Percentiles rank a stretch among this genome's conserved stretches.
phyloP scores from a whole-genome alignment of 2,113 vertebrate species.

The Campylomormyrus numenius region DNA sequence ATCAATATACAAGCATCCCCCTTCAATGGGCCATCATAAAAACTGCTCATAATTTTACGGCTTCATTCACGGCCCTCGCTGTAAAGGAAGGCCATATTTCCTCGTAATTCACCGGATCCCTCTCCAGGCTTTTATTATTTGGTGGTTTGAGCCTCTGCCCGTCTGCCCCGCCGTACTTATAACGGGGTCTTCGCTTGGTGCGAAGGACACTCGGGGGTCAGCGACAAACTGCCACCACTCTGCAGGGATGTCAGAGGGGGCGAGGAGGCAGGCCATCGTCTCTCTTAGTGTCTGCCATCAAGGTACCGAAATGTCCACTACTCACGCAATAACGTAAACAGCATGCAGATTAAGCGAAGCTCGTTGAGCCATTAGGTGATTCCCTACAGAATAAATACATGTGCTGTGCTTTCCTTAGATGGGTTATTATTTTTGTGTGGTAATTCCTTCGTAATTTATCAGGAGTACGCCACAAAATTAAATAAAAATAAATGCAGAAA shows the following conservation, averaged over 20 bases:
- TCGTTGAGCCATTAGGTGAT: neutral
- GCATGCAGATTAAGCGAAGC: neutral
- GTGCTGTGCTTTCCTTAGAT: neutral
- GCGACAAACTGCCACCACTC: constrained; percentile 35
- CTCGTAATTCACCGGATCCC: constrained; percentile 70
- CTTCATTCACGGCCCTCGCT: constrained; percentile 97
- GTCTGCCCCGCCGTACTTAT: constrained; percentile 47
- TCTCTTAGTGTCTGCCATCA: neutral
- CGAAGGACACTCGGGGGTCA: constrained; percentile 61
- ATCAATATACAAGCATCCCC: constrained; percentile 99
- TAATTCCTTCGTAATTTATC: neutral
- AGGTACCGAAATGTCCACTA: neutral
- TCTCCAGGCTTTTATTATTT: constrained; percentile 64
- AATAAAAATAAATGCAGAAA: neutral
- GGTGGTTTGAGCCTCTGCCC: constrained; percentile 58
- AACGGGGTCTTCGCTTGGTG: constrained; percentile 63
- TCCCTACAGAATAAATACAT: neutral
- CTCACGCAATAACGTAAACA: neutral
- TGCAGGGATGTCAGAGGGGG: constrained; percentile 23
- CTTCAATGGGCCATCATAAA: constrained; percentile 98
- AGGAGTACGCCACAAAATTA: neutral
- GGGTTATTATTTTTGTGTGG: neutral
- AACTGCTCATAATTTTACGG: constrained; percentile 99
- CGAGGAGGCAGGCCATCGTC: neutral
- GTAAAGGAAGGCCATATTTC: constrained; percentile 98